A percentile compares a stretch with the other conserved stretches of the same genome.
Evolutionary conservation across 1,140 invertebrate species (phyloP).

Genomic region (Zaprionus ornatus): DNA sequence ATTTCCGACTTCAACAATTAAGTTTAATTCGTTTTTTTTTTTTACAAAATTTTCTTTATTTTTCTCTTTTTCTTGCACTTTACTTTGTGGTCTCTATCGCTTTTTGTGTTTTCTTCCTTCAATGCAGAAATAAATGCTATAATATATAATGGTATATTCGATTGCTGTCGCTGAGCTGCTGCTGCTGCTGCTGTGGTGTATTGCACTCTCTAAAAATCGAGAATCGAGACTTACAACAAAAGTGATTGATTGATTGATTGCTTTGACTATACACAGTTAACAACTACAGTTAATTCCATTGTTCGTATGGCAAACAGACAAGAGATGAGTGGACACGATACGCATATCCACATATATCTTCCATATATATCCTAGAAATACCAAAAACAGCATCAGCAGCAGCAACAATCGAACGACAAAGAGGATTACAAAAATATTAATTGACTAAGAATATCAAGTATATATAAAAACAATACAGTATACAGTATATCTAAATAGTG

Average conservation of each 20-base stretch:
- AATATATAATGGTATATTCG: constrained; percentile 1
- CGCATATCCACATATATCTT: background rate
- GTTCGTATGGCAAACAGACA: constrained; percentile 27
- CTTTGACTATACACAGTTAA: constrained; percentile 18
- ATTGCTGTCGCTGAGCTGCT: background rate
- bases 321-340: background rate
- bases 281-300: constrained; percentile 20
- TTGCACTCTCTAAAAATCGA: constrained; percentile 27
- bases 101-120: background rate
- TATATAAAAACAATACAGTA: constrained; percentile 2
- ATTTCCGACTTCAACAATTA: background rate
- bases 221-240: constrained; percentile 6
- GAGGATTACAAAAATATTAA: background rate
- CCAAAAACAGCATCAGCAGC: background rate
- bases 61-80: constrained; percentile 20
- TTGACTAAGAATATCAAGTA: background rate
- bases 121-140: constrained; percentile 31
- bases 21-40: background rate
- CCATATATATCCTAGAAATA: constrained; percentile 13
- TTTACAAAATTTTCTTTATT: constrained; percentile 13
- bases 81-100: background rate
- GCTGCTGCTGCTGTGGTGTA: constrained; percentile 7
- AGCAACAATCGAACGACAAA: background rate
- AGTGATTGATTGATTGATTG: background rate
- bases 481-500: background rate